Percentiles rank a stretch among this genome's conserved stretches.
phyloP scores from a whole-genome alignment of 1,140 invertebrate genomes.

The Leptopilina boulardi region DNA sequence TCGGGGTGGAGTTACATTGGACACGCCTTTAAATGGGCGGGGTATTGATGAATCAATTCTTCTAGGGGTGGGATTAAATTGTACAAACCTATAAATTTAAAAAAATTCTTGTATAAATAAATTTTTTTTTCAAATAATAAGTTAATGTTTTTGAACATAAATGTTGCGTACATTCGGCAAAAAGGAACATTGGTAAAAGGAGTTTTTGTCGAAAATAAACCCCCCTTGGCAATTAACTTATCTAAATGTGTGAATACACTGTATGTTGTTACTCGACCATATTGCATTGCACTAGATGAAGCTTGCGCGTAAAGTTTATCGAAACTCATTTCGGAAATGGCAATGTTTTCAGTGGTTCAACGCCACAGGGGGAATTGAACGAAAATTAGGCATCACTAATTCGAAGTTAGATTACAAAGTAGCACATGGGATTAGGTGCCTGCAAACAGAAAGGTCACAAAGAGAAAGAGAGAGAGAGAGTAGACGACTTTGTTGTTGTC shows the following conservation, averaged over 20 bases:
- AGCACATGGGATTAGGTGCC: slow-evolving; percentile 24
- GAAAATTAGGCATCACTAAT: slow-evolving; percentile 66
- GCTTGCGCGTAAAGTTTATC: slow-evolving; percentile 62
- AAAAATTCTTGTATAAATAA: no score
- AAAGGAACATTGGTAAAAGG: not conserved
- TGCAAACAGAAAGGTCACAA: slow-evolving; percentile 5
- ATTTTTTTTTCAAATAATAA: no score
- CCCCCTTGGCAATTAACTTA: slow-evolving; percentile 55
- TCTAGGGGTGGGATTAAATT: no score
- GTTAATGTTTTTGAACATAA: no score
- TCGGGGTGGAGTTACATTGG: no score
- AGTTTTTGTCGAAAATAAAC: not conserved
- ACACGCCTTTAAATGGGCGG: no score
- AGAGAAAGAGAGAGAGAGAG: no score
- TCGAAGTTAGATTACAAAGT: slow-evolving; percentile 62
- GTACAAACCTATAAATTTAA: no score
- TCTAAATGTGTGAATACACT: slow-evolving; percentile 59
- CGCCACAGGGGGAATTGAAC: slow-evolving; percentile 59
- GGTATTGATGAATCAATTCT: no score
- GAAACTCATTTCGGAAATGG: slow-evolving; percentile 67
- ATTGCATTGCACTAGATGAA: slow-evolving; percentile 33
- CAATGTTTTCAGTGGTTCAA: slow-evolving; percentile 46
- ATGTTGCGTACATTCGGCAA: no score
- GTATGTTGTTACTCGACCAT: no score
- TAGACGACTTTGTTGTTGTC: slow-evolving; percentile 6